Evolutionary conservation across 2,888 invertebrate species (phyloP), one percentile per base, ranked within the genome.

Genomic region (Ophion slaviceki): DNA sequence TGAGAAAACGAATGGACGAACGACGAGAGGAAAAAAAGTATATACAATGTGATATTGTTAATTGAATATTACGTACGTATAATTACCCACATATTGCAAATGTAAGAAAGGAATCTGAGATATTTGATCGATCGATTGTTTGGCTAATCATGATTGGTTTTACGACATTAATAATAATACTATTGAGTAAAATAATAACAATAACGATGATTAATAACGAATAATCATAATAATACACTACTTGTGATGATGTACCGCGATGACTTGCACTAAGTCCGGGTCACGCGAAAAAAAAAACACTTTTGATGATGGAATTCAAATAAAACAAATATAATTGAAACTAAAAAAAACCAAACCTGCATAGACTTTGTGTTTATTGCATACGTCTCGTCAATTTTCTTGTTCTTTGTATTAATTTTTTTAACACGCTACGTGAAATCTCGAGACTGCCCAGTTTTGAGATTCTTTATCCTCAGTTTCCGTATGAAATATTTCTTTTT

Each of bases 311-410:
- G 92, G 91, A 93, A 93, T 93, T 93, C 91, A 92, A 94, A 93
- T 94, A 94, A 94, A 94, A 91, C 91, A 91, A 93, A 93, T 94
- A 92, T 93, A 93, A 93, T 92, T 93, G 90, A 94, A 93, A 93
- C 90, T 92, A 90, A 92, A 93, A 92, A 90, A 92, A 90, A 92
- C 92, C 92, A 90, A 90, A 92, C 90, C 91, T 87, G 90, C 90
- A 91, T 91, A 93, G 92, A 93, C 90, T 32, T 59, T 93, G 91
- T 93, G 89, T 92, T 92, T 91, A 88, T 90, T 90, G 82, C 72
- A 84, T 87, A 79, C 72, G 83, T 86, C 85, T 88, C 85, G 82
- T 87, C 68, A 84, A 80, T 82, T 84, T 76, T 80, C 84, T 82
- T 84, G n/a, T 72, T 70, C 70, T 79, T 70, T 57, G 74, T 57